Evolutionary conservation across 2,797 vertebrate genomes (phyloP).

Genomic region (Scleropages formosus): DNA sequence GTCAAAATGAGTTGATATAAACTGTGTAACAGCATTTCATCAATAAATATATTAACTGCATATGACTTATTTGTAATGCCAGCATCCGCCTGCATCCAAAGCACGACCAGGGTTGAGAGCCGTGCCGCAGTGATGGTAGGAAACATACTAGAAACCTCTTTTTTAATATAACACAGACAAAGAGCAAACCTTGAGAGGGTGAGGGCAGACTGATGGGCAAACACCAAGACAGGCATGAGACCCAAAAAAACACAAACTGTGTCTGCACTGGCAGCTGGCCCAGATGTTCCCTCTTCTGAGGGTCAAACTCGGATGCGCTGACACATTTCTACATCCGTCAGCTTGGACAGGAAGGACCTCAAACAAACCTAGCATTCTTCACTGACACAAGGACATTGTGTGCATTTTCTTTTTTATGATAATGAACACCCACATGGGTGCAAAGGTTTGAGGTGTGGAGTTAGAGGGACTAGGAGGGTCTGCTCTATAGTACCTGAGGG

Average conservation of each 20-base stretch:
- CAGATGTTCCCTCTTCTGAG: background rate
- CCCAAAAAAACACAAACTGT: background rate
- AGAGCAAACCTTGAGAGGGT: background rate
- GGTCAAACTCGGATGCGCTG: slow-evolving; percentile 37
- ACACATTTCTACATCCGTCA: slow-evolving; percentile 65
- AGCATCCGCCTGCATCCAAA: too few relatives aligned
- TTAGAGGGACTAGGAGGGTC: slow-evolving; percentile 30
- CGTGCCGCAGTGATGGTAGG: too few relatives aligned
- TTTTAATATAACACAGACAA: background rate
- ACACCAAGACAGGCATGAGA: background rate
- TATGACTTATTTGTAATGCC: too few relatives aligned
- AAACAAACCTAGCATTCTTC: slow-evolving; percentile 44
- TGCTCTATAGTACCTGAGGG: slow-evolving; percentile 36
- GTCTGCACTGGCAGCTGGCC: background rate
- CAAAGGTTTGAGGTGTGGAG: slow-evolving; percentile 40
- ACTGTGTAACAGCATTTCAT: too few relatives aligned
- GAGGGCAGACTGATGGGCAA: background rate
- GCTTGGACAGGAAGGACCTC: slow-evolving; percentile 55
- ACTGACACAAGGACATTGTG: slow-evolving; percentile 47
- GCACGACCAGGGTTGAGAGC: too few relatives aligned
- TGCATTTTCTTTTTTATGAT: background rate
- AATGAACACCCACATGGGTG: slow-evolving; percentile 51
- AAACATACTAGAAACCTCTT: slow-evolving; percentile 2
- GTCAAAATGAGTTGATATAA: too few relatives aligned
- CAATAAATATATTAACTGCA: too few relatives aligned